Base-by-base conservation (phyloP, 2,113 vertebrate species). In the Melanocharis versteri region DNA sequence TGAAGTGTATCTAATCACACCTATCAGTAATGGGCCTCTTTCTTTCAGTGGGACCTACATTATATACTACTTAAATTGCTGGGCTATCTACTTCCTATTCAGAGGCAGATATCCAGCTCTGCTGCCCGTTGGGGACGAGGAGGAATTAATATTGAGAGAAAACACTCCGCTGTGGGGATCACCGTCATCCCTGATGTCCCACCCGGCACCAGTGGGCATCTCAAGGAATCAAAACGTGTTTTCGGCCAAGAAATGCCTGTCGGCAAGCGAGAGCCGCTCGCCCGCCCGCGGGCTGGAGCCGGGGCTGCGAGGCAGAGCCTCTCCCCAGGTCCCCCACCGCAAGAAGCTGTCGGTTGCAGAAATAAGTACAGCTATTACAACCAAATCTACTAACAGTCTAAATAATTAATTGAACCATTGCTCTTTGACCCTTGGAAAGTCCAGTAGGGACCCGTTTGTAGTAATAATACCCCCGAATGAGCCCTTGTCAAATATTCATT, bases 401-500 rank as follows among this genome's bases (percentile, higher is more conserved):
- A 99, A 99, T 99, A 99, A 99, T 99, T 98, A 99, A 99, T 99
- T 98, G 98, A 98, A 98, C 97, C 97, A 96, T 98, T 98, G 98
- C 98, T 99, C 98, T 98, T 97, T 99, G 99, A 99, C 99, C 99
- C 98, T 98, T 98, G 97, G 97, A 98, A 98, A 98, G 99, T 99
- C 98, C 99, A 98, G 97, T 98, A 98, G 98, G 98, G 98, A 98
- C 98, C 98, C 98, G 98, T 98, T 98, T 98, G 98, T 98, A 97
- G 98, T 98, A 99, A 99, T 99, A 99, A 99, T 98, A 99, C 98
- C 98, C 98, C 96, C 97, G 98, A 98, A 98, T 98, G 98, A 98
- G 98, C 98, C 98, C 99, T 99, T 99, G 99, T 99, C 99, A 99
- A 99, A 99, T 99, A 99, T 99, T 99, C 99, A 99, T 99, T 99